phyloP scores from a whole-genome alignment of 2,888 invertebrate genomes.

The Entomobrya proxima region DNA sequence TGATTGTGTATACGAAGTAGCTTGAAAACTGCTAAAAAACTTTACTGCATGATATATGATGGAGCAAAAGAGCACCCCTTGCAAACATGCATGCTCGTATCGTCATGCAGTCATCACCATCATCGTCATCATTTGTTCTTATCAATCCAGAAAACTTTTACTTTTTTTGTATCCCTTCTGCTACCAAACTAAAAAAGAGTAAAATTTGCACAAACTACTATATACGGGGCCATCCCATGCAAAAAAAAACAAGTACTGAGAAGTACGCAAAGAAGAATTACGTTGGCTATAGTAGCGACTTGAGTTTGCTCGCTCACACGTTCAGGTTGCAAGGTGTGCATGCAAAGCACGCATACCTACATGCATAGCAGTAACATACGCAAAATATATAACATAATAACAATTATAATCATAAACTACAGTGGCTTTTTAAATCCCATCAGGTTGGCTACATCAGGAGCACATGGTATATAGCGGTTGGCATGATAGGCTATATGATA shows the following conservation, averaged over 20 bases:
- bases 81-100: slow-evolving; percentile 15
- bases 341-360: not conserved
- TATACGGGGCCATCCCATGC: not conserved
- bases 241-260: not conserved
- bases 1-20: not conserved
- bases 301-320: too few species aligned
- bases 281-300: not conserved
- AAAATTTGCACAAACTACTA: slow-evolving; percentile 3
- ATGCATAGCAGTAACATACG: not conserved
- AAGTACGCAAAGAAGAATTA: not conserved
- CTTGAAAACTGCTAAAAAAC: not conserved
- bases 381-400: slow-evolving; percentile 7
- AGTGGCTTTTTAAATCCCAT: not conserved
- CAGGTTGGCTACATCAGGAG: not conserved
- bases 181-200: not conserved
- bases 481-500: slow-evolving; percentile 24
- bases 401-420: slow-evolving; percentile 17
- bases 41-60: not conserved
- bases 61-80: slow-evolving; percentile 39
- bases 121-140: slow-evolving; percentile 45
- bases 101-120: not conserved
- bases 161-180: slow-evolving; percentile 63
- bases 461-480: too few species aligned
- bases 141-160: slow-evolving; percentile 70
- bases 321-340: slow-evolving; percentile 12